Percentiles rank a stretch among this genome's conserved stretches.
Conservation (phyloP, 1,140 invertebrate species). For the Anagrus nilaparvatae region DNA sequence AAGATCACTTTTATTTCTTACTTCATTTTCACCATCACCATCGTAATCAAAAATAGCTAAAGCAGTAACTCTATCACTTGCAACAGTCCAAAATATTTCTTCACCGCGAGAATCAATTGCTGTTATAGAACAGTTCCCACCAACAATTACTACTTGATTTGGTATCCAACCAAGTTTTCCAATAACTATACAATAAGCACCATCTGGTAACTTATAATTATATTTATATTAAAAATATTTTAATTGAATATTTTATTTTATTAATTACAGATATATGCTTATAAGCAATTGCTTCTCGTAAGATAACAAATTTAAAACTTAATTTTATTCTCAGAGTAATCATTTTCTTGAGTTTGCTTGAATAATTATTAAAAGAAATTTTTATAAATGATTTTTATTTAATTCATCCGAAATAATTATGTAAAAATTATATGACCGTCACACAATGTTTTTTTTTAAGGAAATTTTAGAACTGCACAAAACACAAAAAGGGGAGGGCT, state of each 20-base stretch:
- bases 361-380: no score
- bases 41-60: slow-evolving; percentile 77
- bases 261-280: background rate
- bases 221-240: background rate
- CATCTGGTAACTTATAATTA: slow-evolving; percentile 53
- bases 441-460: no score
- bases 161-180: slow-evolving; percentile 57
- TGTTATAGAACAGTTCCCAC: slow-evolving; percentile 82
- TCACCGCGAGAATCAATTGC: slow-evolving; percentile 71
- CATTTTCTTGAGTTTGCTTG: no score
- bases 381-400: no score
- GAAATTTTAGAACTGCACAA: no score
- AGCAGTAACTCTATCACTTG: slow-evolving; percentile 79
- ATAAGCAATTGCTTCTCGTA: no score
- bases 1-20: no score
- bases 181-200: slow-evolving; percentile 66
- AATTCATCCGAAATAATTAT: no score
- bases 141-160: slow-evolving; percentile 63
- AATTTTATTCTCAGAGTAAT: no score
- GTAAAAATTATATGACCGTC: no score
- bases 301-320: no score
- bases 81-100: slow-evolving; percentile 86
- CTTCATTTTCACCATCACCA: slow-evolving; percentile 77
- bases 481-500: no score
- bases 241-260: background rate